Evolutionary conservation across 2,888 invertebrate species (phyloP).

Genomic region (Calliopum simillimum): DNA sequence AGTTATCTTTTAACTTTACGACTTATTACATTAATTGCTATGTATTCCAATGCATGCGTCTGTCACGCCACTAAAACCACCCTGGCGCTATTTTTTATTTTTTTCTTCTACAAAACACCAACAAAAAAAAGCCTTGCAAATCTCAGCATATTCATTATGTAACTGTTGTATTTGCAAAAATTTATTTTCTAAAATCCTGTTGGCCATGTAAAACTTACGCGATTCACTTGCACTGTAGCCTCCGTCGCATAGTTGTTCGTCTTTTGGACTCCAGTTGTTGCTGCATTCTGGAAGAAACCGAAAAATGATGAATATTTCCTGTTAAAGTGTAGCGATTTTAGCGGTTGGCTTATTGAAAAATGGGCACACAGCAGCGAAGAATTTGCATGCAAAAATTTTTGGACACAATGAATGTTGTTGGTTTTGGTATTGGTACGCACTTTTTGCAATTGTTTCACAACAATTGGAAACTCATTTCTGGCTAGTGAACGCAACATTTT

Average conservation of each 20-base stretch:
- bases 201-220: constrained; percentile 55
- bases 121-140: background rate
- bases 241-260: constrained; percentile 67
- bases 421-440: constrained; percentile 54
- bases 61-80: no score
- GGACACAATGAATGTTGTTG: constrained; percentile 29
- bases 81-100: background rate
- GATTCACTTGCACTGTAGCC: constrained; percentile 65
- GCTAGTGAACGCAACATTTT: constrained; percentile 62
- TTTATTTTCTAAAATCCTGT: constrained; percentile 13
- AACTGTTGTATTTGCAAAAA: constrained; percentile 3
- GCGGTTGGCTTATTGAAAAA: no score
- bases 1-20: no score
- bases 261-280: constrained; percentile 58
- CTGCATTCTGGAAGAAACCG: constrained; percentile 64
- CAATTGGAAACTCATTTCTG: constrained; percentile 59
- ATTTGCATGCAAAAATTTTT: constrained; percentile 6
- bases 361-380: background rate
- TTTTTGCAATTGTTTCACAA: constrained; percentile 63
- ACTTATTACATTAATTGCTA: no score
- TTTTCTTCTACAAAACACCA: background rate
- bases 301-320: constrained; percentile 62
- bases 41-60: no score
- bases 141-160: constrained; percentile 26
- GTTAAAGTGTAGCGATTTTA: constrained; percentile 29